phyloP scores from a whole-genome alignment of 2,888 invertebrate genomes.

The Lithodes maja region DNA sequence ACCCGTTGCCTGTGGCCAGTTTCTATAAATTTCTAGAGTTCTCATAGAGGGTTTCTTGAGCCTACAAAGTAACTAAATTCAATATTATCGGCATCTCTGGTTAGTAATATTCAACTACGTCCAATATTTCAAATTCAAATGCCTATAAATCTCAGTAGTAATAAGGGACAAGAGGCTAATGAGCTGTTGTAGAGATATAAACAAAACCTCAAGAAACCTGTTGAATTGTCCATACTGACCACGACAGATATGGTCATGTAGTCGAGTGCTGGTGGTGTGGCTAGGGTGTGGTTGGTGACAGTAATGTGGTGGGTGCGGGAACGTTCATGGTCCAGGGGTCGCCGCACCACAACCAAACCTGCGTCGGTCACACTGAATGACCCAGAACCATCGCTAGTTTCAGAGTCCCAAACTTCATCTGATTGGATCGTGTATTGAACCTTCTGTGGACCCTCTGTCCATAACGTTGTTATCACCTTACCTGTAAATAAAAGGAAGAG shows the following conservation, averaged over 20 bases:
- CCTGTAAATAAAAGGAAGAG: conserved; percentile 40
- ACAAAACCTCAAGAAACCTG: too few species aligned
- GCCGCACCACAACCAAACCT: conserved; percentile 72
- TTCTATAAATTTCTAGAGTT: too few species aligned
- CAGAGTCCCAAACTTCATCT: conserved; percentile 14
- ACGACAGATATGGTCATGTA: conserved; percentile 73
- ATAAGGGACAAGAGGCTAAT: too few species aligned
- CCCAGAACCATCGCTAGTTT: not conserved
- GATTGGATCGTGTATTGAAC: conserved; percentile 60
- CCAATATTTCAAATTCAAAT: too few species aligned
- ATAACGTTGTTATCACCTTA: conserved; percentile 66
- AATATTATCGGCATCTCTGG: too few species aligned
- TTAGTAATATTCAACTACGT: too few species aligned
- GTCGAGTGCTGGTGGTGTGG: conserved; percentile 74
- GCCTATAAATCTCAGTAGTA: too few species aligned
- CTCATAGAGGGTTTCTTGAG: too few species aligned
- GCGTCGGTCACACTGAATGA: conserved; percentile 52
- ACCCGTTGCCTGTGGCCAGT: too few species aligned
- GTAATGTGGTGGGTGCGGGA: conserved; percentile 72
- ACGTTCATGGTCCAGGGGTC: conserved; percentile 72
- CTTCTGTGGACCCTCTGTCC: conserved; percentile 57
- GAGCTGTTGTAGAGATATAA: too few species aligned
- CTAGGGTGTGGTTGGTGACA: conserved; percentile 73
- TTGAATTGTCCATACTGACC: too few species aligned
- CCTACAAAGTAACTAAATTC: too few species aligned